These are phyloP conservation scores for Forbesichthys papilliferus DNA, from an alignment of 2,113 vertebrate genomes.

Conservation along the genomic window DNA sequence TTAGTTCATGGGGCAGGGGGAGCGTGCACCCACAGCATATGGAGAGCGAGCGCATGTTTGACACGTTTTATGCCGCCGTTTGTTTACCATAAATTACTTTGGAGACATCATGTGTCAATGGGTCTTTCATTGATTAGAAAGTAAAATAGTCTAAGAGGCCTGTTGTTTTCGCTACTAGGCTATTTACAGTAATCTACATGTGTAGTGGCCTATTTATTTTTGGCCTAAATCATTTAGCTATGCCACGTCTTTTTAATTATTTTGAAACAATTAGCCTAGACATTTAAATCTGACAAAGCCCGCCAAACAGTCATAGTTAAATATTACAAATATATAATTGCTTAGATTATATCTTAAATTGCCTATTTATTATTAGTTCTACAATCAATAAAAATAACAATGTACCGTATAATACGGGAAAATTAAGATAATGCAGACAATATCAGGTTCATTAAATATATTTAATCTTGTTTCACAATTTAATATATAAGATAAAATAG, in stretches of 20 bases:
- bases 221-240: background rate
- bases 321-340: no score
- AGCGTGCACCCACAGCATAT: conserved; percentile 86
- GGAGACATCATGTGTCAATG: conserved; percentile 8
- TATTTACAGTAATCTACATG: background rate
- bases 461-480: no score
- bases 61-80: conserved; percentile 33
- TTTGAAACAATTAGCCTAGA: background rate
- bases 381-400: no score
- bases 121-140: conserved; percentile 13
- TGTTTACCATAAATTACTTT: conserved; percentile 31
- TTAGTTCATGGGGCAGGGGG: conserved; percentile 63
- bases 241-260: no score
- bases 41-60: conserved; percentile 80
- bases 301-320: no score
- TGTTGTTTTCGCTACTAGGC: background rate
- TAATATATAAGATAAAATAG: background rate
- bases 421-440: no score
- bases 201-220: background rate
- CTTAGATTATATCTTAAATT: no score
- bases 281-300: background rate
- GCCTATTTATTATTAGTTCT: no score
- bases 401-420: no score
- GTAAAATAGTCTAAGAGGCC: background rate
- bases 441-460: no score